A percentile compares a stretch with the other conserved stretches of the same genome.
Conservation (phyloP, 2,888 invertebrate genomes). For the Dicyrtoma fusca region DNA sequence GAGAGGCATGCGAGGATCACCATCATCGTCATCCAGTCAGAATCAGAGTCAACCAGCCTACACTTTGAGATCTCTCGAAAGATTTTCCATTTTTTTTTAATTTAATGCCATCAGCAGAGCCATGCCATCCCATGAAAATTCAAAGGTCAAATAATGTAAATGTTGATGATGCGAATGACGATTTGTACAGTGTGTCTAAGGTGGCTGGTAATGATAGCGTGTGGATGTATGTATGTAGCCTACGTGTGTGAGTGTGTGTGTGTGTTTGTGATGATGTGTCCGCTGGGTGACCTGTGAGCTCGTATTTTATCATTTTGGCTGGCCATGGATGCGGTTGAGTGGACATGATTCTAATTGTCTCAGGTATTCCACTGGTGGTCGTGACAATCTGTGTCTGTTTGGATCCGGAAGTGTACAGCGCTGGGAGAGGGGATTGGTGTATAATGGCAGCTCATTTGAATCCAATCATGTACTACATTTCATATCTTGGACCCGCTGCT, state of each 20-base stretch:
- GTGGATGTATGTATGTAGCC: too few relatives aligned
- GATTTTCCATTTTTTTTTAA: too few relatives aligned
- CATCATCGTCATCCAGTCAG: too few relatives aligned
- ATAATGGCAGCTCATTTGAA: slow-evolving; percentile 60
- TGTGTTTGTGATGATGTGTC: not conserved
- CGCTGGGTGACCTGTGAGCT: not conserved
- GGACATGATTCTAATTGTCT: too few relatives aligned
- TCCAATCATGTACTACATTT: slow-evolving; percentile 60
- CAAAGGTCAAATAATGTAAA: not conserved
- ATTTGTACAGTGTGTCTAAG: too few relatives aligned
- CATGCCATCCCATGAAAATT: not conserved
- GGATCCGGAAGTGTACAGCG: slow-evolving; percentile 59
- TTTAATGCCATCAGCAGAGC: too few relatives aligned
- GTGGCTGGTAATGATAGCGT: not conserved
- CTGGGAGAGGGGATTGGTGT: slow-evolving; percentile 59
- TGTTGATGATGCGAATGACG: not conserved
- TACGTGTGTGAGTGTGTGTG: not conserved
- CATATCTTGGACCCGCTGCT: slow-evolving; percentile 61
- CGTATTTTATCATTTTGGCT: slow-evolving; percentile 14
- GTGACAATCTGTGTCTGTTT: slow-evolving; percentile 59
- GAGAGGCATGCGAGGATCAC: too few relatives aligned
- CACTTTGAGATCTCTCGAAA: too few relatives aligned
- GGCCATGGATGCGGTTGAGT: slow-evolving; percentile 35
- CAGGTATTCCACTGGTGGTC: slow-evolving; percentile 60
- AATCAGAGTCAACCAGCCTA: too few relatives aligned